These are phyloP conservation scores for Gonatopus flavifemur DNA, from an alignment of 1,140 invertebrate genomes.

Conservation along the genomic window DNA sequence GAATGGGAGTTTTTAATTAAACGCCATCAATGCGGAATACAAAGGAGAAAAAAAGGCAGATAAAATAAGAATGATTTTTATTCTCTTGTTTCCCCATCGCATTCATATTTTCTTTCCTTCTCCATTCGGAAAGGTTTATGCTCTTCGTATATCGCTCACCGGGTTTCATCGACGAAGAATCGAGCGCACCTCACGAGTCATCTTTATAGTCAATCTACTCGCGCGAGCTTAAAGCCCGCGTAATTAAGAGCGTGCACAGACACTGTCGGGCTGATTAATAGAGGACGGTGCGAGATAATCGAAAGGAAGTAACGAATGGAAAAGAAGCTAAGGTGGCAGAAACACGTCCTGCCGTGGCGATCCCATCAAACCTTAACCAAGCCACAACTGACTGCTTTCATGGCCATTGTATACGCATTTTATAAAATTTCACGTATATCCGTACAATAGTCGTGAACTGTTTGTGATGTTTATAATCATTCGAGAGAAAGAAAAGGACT, in stretches of 20 bases:
- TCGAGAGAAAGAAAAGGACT: too few species aligned
- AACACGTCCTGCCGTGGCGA: conserved; percentile 27
- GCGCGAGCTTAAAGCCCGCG: conserved; percentile 44
- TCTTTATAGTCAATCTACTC: conserved; percentile 56
- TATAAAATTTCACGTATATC: too few species aligned
- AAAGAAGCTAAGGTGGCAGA: conserved; percentile 31
- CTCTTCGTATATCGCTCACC: conserved; percentile 15
- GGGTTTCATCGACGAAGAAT: conserved; percentile 42
- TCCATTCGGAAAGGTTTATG: neutral
- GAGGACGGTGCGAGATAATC: conserved; percentile 56
- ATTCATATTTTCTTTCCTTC: neutral
- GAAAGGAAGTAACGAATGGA: conserved; percentile 55
- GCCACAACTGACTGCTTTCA: conserved; percentile 25
- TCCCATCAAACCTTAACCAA: conserved; percentile 40
- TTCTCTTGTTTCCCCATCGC: neutral
- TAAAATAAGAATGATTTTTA: too few species aligned
- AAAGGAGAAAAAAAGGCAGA: too few species aligned
- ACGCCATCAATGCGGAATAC: too few species aligned
- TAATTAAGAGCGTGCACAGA: conserved; percentile 50
- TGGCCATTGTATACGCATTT: conserved; percentile 26
- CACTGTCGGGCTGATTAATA: conserved; percentile 57
- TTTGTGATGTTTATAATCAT: too few species aligned
- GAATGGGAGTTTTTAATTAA: too few species aligned
- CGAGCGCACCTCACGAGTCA: conserved; percentile 44
- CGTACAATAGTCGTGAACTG: too few species aligned